A percentile compares a stretch with the other conserved stretches of the same genome.
phyloP scores from a whole-genome alignment of 2,797 vertebrate genomes.

The Champsocephalus gunnari region DNA sequence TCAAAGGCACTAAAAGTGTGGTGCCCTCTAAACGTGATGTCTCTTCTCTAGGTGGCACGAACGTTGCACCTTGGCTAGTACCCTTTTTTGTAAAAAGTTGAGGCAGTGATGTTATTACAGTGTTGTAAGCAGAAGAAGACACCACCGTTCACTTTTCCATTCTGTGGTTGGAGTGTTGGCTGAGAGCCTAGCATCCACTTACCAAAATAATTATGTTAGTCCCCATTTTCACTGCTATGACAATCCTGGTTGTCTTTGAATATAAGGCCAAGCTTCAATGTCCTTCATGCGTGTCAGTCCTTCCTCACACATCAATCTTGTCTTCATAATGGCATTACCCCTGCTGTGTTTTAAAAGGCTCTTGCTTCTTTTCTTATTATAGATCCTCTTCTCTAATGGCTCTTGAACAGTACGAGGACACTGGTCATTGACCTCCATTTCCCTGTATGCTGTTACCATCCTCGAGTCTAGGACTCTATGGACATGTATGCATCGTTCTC shows the following conservation, averaged over 20 bases:
- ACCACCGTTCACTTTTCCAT: conserved; percentile 49
- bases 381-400: conserved; percentile 25
- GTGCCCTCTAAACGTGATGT: conserved; percentile 41
- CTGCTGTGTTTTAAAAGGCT: conserved; percentile 43
- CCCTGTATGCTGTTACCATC: conserved; percentile 8
- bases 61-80: not conserved
- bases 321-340: conserved; percentile 66
- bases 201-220: conserved; percentile 79
- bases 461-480: not conserved
- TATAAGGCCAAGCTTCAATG: conserved; percentile 56
- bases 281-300: conserved; percentile 70
- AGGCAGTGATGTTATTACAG: conserved; percentile 38
- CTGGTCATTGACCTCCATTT: conserved; percentile 29
- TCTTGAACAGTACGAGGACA: conserved; percentile 22
- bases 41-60: conserved; percentile 12
- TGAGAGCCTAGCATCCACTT: conserved; percentile 78
- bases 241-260: conserved; percentile 68
- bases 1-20: not conserved
- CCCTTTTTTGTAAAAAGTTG: conserved; percentile 37
- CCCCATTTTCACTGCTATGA: conserved; percentile 69
- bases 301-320: conserved; percentile 57
- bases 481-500: conserved; percentile 29
- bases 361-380: conserved; percentile 31
- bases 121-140: conserved; percentile 44
- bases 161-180: conserved; percentile 65